Base-by-base conservation (phyloP, 2,113 vertebrate genomes). In the Osmerus mordax region DNA sequence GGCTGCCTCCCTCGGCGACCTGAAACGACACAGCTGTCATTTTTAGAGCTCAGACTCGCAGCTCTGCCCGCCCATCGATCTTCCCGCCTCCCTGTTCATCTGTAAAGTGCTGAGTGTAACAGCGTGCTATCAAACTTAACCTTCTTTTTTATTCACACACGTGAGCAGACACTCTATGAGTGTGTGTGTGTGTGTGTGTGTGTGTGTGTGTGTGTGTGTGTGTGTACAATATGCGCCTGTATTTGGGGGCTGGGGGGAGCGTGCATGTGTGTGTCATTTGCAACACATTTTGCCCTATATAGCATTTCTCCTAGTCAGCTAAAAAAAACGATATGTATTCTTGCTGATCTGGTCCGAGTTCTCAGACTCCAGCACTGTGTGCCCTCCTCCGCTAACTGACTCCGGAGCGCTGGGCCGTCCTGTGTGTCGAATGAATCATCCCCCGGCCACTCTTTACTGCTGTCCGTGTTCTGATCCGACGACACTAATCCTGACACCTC, bases 71-170 rank as follows among this genome's bases (percentile, higher is more conserved):
- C 36, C 71, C 7, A 70, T 72, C 76, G 32, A 66, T 83, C 78
- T 71, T 73, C 53, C 53, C 53, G n/a, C 73, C 53, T 16, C 18
- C 53, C 53, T 7, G 36, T 14, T n/a, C 19, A 75, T 73, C 56
- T 67, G 78, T 79, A 77, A 70, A 79, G 69, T 59, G 74, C 74
- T 74, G 83, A 78, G 12, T 62, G 76, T 74, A 56, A 82, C 63
- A n/a, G 52, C 59, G 76, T 73, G 76, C 66, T 77, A 80, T 84
- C 79, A 84, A 85, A 82, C 78, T 74, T 71, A 75, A 84, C 82
- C 77, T 78, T 36, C 61, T 76, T 76, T 70, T 87, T 80, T 77
- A 36, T 77, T 74, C 73, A 67, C 55, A 74, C 25, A 1, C 65
- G 73, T 85, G 70, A 73, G 70, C 69, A 0, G 53, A 77, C 51